Base-by-base conservation (phyloP, 1,140 invertebrate species). In the Trichonephila inaurata region DNA sequence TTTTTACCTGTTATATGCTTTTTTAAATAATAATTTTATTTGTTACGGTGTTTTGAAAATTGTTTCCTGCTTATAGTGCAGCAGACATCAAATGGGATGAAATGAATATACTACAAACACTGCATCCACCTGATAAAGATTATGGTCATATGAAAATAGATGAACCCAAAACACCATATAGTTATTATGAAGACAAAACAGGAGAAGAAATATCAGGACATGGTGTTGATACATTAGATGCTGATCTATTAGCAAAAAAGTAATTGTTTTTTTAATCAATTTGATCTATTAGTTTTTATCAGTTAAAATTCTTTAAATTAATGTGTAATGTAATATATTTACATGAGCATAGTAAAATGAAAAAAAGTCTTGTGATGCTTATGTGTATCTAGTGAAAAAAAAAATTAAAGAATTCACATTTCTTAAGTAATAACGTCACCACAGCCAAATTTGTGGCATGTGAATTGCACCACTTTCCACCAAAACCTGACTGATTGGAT, bases 81-180 rank as follows among this genome's bases (percentile, higher is more conserved):
- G 95, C 95, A 93, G 95, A 96, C 94, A 98, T 98, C 96, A 98
- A 99, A 97, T 99, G 99, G 97, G 99, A 99, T 96, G 99, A 99
- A 96, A 99, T 99, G 97, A 99, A 99, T 96, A 99, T 99, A 94
- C 97, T 99, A 95, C 98, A 99, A 92, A 99, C 99, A 7, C 97
- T 99, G 95, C 99, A 99, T 97, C 99, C 99, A 69, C 96, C 98
- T 58, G 99, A 99, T 95, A 99, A 99, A 96, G 99, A 99, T 96
- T 99, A 99, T 96, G 99, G 99, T 16, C 98, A 99, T 95, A 99
- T 99, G 98, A 99, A 99, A 96, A 99, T 99, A 91, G 98, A 99
- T 95, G 99, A 99, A 96, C 98, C 99, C 64, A 98, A 99, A 96
- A 99, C 99, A 16, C 99, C 99, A 2, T 99, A 97, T 95, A 98